Percentiles rank a stretch among this genome's conserved stretches.
Evolutionary conservation across 2,113 vertebrate species (phyloP).

Genomic region (Vicugna pacos): DNA sequence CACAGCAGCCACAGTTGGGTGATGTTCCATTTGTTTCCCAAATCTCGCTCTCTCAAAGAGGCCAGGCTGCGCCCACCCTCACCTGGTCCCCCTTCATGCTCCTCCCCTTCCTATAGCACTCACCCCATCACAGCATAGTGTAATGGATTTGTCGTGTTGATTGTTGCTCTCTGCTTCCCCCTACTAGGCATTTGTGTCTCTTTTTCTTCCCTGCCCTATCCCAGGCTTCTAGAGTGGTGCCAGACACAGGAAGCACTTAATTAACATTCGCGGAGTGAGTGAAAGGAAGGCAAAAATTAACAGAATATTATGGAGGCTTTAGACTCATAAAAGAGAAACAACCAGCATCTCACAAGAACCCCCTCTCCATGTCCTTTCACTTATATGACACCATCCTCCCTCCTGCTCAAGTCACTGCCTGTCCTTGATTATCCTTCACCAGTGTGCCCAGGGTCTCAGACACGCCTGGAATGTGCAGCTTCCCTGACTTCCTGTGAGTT

Average conservation of each 20-base stretch:
- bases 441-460: neutral
- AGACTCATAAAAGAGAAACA: neutral
- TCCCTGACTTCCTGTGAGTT: neutral
- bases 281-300: neutral
- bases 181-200: neutral
- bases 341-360: neutral
- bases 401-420: neutral
- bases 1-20: neutral
- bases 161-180: neutral
- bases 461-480: neutral
- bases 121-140: neutral
- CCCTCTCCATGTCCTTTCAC: accelerated
- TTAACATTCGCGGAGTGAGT: neutral
- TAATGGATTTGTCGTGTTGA: neutral
- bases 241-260: neutral
- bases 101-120: accelerated
- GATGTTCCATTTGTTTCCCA: neutral
- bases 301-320: neutral
- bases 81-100: too few relatives aligned
- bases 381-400: neutral
- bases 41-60: neutral
- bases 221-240: neutral
- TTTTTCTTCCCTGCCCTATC: neutral
- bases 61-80: neutral
- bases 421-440: neutral